phyloP scores from a whole-genome alignment of 2,113 vertebrate species.

The Tragelaphus strepsiceros region DNA sequence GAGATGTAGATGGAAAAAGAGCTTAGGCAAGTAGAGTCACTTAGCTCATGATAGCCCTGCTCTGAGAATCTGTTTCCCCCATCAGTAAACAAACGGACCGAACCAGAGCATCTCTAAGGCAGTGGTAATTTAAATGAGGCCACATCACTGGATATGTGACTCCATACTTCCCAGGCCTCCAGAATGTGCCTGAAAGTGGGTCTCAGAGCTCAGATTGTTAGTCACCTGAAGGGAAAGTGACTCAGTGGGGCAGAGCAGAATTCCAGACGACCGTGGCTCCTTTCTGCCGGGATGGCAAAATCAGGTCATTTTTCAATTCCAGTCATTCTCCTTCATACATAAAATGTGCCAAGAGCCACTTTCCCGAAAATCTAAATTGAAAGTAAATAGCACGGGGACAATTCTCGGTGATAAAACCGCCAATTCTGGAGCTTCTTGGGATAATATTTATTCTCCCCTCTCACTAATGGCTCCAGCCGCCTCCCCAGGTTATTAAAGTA shows the following conservation, averaged over 20 bases:
- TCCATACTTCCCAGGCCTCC: background rate
- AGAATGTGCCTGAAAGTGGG: background rate
- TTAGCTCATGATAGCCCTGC: background rate
- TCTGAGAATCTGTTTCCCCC: background rate
- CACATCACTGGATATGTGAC: background rate
- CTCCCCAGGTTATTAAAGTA: constrained; percentile 78
- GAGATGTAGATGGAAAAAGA: background rate
- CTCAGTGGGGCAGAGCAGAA: background rate
- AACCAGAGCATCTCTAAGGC: background rate
- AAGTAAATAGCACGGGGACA: constrained; percentile 80
- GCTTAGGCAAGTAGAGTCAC: background rate
- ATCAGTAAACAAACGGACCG: background rate
- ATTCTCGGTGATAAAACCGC: constrained; percentile 79
- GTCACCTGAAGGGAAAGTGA: background rate
- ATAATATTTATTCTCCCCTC: constrained; percentile 81
- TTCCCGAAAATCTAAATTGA: constrained; percentile 80
- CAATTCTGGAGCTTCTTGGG: constrained; percentile 74
- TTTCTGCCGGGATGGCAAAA: constrained; percentile 50
- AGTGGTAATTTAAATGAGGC: background rate
- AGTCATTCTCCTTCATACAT: constrained; percentile 62
- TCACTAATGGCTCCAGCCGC: constrained; percentile 73
- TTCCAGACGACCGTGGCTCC: constrained; percentile 53
- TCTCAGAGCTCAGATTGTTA: background rate
- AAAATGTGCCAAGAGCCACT: constrained; percentile 73
- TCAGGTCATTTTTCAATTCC: constrained; percentile 74